Base-by-base conservation (phyloP, 2,888 invertebrate genomes). In the Drosophila silvestris region DNA sequence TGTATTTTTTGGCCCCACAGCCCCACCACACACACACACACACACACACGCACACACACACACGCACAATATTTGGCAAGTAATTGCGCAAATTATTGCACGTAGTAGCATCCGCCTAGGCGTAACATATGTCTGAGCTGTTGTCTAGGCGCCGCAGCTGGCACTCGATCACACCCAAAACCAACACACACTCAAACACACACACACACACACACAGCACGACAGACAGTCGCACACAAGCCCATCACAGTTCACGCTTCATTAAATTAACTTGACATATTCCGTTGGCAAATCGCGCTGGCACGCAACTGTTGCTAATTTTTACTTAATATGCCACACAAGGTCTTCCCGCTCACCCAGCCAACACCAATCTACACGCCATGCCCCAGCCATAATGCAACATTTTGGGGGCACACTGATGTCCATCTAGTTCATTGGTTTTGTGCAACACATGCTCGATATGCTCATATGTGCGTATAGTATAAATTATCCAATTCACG, bases 401-500 rank as follows among this genome's bases (percentile, higher is more conserved):
- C 68, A 62, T 63, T 68, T 71, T 68, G 73, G 37, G 35, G 22
- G 19, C 3, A 30, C 76, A 66, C 50, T 66, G 58, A 30, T 70
- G 77, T 74, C 78, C 77, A 69, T 59, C 65, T 78, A 76, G 63
- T 60, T 86, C 90, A 87, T 87, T 87, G 82, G 85, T 67, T 81
- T 79, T 83, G 66, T 76, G 81, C 72, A 65, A 41, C 65, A 73
- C 60, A 70, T 71, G 70, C 50, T 60, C 51, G 47, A 30, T 73
- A 22, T 73, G 72, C 51, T 66, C 61, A 71, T 66, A 64, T 73
- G 66, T 74, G 74, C 78, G 76, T 79, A 73, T 78, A 60, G 79
- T 81, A 83, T 82, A 86, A 85, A 85, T 89, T 90, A 91, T 91
- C 90, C 90, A 88, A 90, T 91, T 91, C 90, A 89, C 90, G 88